Percentiles rank a stretch among this genome's conserved stretches.
Evolutionary conservation across 64 coral and sea anemone genomes (phyloP).

Genomic region (Stichodactyla helianthus): DNA sequence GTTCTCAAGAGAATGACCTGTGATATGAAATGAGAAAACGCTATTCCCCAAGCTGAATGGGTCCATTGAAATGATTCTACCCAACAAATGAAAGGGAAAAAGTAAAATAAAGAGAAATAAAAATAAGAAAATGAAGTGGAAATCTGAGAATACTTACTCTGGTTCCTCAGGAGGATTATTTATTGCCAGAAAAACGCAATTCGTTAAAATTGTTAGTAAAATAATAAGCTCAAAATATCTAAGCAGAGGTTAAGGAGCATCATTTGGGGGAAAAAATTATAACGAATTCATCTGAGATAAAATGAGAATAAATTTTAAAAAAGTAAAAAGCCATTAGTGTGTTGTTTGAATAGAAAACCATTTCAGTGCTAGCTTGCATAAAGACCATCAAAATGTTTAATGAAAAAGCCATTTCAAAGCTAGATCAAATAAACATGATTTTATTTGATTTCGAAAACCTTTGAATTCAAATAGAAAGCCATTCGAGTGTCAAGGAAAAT

Average conservation of each 20-base stretch:
- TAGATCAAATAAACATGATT: background rate
- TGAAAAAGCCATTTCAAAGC: conserved; percentile 1
- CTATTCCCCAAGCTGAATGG: too few relatives aligned
- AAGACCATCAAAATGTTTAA: background rate
- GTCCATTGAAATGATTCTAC: background rate
- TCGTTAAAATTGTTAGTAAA: conserved; percentile 94
- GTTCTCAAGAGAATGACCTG: too few relatives aligned
- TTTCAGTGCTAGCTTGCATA: background rate
- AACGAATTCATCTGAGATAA: background rate
- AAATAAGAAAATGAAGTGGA: background rate
- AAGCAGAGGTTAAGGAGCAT: conserved; percentile 48
- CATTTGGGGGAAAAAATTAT: background rate
- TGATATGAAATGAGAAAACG: too few relatives aligned
- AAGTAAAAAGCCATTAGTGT: background rate
- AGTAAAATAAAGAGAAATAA: background rate
- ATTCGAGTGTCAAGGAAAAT: background rate
- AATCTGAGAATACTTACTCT: conserved; percentile 68
- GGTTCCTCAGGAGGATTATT: conserved; percentile 82
- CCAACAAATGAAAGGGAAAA: background rate
- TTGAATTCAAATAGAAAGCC: background rate
- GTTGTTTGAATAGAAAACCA: background rate
- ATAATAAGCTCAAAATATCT: conserved; percentile 97
- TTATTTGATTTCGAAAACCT: background rate
- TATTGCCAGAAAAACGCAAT: conserved; percentile 97
- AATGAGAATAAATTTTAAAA: background rate